Evolutionary conservation across 2,113 vertebrate species (phyloP), one percentile per base, ranked within the genome.

Genomic region (Gavia stellata): DNA sequence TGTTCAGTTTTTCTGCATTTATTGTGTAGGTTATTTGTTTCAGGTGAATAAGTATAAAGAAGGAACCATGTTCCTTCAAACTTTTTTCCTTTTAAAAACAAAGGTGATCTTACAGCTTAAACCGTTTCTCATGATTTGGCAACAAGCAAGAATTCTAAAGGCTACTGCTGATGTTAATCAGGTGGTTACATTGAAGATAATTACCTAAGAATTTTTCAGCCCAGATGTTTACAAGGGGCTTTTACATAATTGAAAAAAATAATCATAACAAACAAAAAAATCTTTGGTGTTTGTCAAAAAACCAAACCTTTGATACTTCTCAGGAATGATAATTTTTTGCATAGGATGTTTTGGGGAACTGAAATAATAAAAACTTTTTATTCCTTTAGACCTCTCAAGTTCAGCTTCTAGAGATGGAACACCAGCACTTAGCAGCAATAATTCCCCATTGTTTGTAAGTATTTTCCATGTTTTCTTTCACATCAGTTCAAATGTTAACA

Each of bases 361-460:
- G 44, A 56, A 62, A 40, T 79, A 74, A 78, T 58, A 58, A 58
- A 58, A 62, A 25, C 80, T 67, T 91, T 97, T 94, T 97, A 93
- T 97, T 97, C 81, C 94, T 97, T 94, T 91, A 98, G 98, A 98
- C 86, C 79, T 98, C 59, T 88, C 98, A 92, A 97, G 90, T 94
- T 98, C 98, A 95, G 88, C 97, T 97, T 96, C 98, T 94, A 97
- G 98, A 96, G 98, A 98, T 96, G 98, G 98, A 96, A 93, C 97
- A 78, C 33, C 98, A 61, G 29, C 96, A 70, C 94, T 98, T 92
- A 98, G 74, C 96, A 95, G 85, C 94, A 97, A 71, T 96, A 98
- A 97, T 96, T 97, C 98, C 63, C 96, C 97, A 33, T 94, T 98
- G 93, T 97, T 98, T 97, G 98, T 98, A 97, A 94, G 98, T 98